Percentiles rank a stretch among this genome's conserved stretches.
Evolutionary conservation across 2,113 vertebrate genomes (phyloP).

Genomic region (Solenodon paradoxus): DNA sequence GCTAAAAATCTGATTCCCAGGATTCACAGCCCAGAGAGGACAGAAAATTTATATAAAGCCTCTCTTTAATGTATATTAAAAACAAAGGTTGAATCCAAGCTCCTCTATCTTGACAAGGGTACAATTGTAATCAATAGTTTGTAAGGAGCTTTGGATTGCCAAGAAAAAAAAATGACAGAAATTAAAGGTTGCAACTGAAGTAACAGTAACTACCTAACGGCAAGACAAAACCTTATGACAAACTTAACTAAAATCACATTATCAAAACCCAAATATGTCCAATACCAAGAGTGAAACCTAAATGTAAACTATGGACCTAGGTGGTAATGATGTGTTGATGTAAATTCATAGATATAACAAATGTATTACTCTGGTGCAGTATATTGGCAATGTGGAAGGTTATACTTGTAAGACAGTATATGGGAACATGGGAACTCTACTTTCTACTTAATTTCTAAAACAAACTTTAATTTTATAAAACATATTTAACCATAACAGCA

Average conservation of each 20-base stretch:
- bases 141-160: not conserved
- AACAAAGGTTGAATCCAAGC: not conserved
- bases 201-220: not conserved
- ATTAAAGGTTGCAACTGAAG: not conserved
- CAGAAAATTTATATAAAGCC: not conserved
- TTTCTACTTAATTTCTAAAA: conserved; percentile 33
- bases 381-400: not conserved
- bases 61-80: not conserved
- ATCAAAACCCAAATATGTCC: not conserved
- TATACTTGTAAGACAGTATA: not conserved
- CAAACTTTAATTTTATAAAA: not conserved
- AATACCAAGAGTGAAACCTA: not conserved
- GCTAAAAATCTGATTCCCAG: conserved; percentile 21
- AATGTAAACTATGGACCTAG: not conserved
- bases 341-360: not conserved
- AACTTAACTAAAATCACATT: conserved; percentile 11
- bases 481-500: not conserved
- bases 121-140: not conserved
- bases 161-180: conserved; percentile 13
- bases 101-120: not conserved
- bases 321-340: not conserved
- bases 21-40: not conserved
- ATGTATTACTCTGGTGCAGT: not conserved
- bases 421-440: not conserved
- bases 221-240: conserved; percentile 33